Evolutionary conservation across 64 coral and sea anemone genomes (phyloP).

Genomic region (Porites lutea): DNA sequence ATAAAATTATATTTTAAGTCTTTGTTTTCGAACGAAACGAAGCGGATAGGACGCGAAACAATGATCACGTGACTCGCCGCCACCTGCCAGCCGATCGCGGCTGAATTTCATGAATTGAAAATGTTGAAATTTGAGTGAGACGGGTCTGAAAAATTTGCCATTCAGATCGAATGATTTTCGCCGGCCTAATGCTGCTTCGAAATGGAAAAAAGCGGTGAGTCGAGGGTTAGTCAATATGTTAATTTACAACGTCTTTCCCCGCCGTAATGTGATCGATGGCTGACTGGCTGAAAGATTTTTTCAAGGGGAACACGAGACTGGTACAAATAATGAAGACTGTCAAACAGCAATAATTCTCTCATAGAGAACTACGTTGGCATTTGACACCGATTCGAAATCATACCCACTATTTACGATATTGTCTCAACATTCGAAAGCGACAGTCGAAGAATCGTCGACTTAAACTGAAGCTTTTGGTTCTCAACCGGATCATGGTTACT

Average conservation of each 20-base stretch:
- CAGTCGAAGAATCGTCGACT: conserved; percentile 5
- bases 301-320: background rate
- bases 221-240: background rate
- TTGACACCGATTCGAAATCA: conserved; percentile 49
- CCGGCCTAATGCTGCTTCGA: conserved; percentile 36
- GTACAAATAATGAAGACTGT: conserved; percentile 21
- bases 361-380: conserved; percentile 50
- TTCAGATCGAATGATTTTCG: conserved; percentile 41
- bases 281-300: background rate
- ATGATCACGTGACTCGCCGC: conserved; percentile 32
- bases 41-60: conserved; percentile 38
- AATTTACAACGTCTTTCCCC: background rate
- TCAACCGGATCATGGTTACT: background rate
- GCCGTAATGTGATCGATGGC: background rate
- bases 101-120: conserved; percentile 52
- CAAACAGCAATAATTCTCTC: background rate
- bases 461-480: background rate
- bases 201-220: conserved; percentile 68
- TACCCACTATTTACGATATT: background rate
- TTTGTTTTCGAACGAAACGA: conserved; percentile 5
- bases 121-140: conserved; percentile 40
- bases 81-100: conserved; percentile 27
- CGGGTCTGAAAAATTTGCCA: conserved; percentile 29
- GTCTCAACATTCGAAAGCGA: conserved; percentile 11
- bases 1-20: conserved; percentile 10